Base-by-base conservation (phyloP, 2,113 vertebrate species). In the Callorhinus ursinus region DNA sequence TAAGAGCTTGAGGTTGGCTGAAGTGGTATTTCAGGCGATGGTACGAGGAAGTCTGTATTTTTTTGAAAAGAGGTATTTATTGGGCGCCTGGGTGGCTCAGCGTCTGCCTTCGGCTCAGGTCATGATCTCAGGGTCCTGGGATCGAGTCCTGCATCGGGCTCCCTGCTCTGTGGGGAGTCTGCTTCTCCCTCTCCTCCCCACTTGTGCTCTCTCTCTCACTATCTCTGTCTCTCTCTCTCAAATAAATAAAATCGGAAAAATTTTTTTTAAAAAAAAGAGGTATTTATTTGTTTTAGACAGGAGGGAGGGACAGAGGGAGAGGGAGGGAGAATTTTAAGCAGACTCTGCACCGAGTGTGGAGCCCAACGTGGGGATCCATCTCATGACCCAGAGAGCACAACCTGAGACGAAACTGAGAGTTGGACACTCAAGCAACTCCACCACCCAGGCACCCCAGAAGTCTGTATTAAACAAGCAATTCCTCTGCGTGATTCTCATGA, bases 281-380 rank as follows among this genome's bases (percentile, higher is more conserved):
- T n/a, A 36, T 69, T 69, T 19, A 69, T 19, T 21, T 69, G 21
- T 69, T 69, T 69, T 69, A 69, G 63, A 15, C 16, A n/a, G 16
- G 31, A 9, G 33, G 65, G 33, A 69, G 15, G 33, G 65, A 33
- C 7, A 36, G n/a, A 19, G 16, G 18, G 33, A 69, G n/a, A 69
- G 4, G 33, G 67, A 36, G 67, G n/a, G 67, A 69, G 33, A 69
- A 69, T 36, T 69, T 69, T 21, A 69, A 36, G 67, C 67, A 36
- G 67, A 21, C 19, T 69, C n/a, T 0, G 0, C 16, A 36, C n/a
- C 0, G 8, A 69, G 67, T 36, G 8, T 69, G 33, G 67, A 36
- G 18, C 33, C 36, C 1, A n/a, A 21, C 10, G 33, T 69, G 67
- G 16, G 33, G 67, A 7, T 69, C 18, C 7, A 69, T 36, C 67